phyloP scores from a whole-genome alignment of 2,113 vertebrate genomes.

The Pituophis catenifer region DNA sequence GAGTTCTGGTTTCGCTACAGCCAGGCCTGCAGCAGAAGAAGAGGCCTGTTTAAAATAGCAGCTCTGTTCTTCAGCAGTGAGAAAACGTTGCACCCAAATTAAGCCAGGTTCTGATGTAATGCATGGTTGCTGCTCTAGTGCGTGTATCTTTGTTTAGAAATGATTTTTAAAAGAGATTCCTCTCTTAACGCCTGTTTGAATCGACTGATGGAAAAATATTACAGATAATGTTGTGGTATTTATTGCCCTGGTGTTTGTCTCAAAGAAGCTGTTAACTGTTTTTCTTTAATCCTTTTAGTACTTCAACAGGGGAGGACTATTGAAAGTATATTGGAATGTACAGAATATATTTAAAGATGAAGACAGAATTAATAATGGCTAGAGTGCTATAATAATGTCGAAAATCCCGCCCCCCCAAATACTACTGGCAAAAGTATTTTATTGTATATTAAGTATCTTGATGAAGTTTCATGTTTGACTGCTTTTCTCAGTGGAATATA shows the following conservation, averaged over 20 bases:
- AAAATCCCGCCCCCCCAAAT: neutral
- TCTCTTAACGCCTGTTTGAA: slow-evolving; percentile 41
- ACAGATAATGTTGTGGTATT: slow-evolving; percentile 53
- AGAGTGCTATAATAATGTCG: slow-evolving; percentile 33
- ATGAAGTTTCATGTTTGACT: slow-evolving; percentile 48
- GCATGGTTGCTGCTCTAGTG: neutral
- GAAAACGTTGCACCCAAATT: neutral
- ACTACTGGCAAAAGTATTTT: slow-evolving; percentile 19
- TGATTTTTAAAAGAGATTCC: slow-evolving; percentile 18
- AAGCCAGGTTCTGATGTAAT: neutral
- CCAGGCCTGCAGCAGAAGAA: neutral
- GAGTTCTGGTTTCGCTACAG: neutral
- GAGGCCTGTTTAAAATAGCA: neutral
- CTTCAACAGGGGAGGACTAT: neutral
- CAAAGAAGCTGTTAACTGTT: slow-evolving; percentile 46
- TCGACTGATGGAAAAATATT: slow-evolving; percentile 46
- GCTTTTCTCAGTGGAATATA: slow-evolving; percentile 54
- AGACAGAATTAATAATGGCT: slow-evolving; percentile 33
- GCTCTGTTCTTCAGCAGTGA: neutral
- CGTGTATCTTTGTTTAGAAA: slow-evolving; percentile 43
- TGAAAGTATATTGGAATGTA: slow-evolving; percentile 24
- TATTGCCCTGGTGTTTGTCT: slow-evolving; percentile 57
- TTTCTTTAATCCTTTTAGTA: slow-evolving; percentile 18
- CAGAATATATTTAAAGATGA: slow-evolving; percentile 33
- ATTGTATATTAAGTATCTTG: slow-evolving; percentile 53